A percentile compares a stretch with the other conserved stretches of the same genome.
Evolutionary conservation across 2,888 invertebrate species (phyloP).

Genomic region (Cerastis leucographa): DNA sequence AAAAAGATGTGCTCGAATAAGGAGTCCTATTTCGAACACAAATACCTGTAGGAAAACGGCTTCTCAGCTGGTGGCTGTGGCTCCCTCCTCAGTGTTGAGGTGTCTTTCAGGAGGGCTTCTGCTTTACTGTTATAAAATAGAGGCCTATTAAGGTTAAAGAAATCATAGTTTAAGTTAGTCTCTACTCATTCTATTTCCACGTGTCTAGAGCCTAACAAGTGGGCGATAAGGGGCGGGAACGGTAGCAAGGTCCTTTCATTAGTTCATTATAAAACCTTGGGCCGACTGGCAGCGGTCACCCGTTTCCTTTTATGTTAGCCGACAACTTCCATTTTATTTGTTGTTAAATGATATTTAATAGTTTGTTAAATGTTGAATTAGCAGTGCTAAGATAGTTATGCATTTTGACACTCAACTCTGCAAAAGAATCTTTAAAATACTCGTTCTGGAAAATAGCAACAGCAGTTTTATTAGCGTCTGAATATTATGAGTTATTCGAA

Average conservation of each 20-base stretch:
- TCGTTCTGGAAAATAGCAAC: not conserved
- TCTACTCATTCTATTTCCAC: not conserved
- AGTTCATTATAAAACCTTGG: constrained; percentile 54
- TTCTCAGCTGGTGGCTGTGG: too few relatives aligned
- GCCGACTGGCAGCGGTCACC: not conserved
- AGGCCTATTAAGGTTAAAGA: too few relatives aligned
- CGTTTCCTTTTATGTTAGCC: constrained; percentile 45
- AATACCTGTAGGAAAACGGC: too few relatives aligned
- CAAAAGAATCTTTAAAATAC: not conserved
- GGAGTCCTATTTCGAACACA: too few relatives aligned
- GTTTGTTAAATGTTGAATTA: constrained; percentile 6
- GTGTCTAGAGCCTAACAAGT: constrained; percentile 13
- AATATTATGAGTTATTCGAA: not conserved
- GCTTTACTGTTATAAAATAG: too few relatives aligned
- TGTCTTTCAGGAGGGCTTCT: too few relatives aligned
- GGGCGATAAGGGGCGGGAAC: constrained; percentile 32
- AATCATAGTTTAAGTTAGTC: not conserved
- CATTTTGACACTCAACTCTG: not conserved
- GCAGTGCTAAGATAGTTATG: not conserved
- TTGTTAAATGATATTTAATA: constrained; percentile 18
- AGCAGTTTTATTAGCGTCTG: not conserved
- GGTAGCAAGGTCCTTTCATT: constrained; percentile 57
- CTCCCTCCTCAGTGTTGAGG: too few relatives aligned
- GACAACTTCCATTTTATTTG: constrained; percentile 22
- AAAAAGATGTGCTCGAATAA: too few relatives aligned